phyloP scores from a whole-genome alignment of 2,113 vertebrate genomes.

The Poicephalus meyeri region DNA sequence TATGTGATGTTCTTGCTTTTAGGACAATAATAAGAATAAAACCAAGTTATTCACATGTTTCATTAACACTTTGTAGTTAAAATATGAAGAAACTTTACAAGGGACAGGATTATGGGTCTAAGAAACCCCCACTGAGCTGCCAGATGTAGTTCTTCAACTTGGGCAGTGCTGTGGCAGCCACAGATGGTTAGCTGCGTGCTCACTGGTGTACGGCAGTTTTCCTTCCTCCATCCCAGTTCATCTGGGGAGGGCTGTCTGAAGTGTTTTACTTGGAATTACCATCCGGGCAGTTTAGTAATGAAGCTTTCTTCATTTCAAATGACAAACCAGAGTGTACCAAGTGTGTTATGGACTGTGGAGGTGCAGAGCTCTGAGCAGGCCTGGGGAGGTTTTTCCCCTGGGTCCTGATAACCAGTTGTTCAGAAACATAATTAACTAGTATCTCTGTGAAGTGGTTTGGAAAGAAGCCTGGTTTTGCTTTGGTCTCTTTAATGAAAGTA shows the following conservation, averaged over 20 bases:
- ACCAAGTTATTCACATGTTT: neutral
- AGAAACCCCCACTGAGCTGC: neutral
- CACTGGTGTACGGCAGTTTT: neutral
- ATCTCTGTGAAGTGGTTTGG: slow-evolving; percentile 48
- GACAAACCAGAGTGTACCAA: neutral
- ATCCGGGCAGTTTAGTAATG: neutral
- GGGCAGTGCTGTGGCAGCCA: neutral
- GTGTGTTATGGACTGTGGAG: neutral
- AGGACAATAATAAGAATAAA: neutral
- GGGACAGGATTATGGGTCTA: neutral
- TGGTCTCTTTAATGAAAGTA: neutral
- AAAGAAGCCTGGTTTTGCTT: slow-evolving; percentile 4
- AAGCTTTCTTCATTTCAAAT: neutral
- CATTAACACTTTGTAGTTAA: neutral
- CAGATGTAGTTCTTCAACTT: neutral
- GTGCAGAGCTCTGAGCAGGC: neutral
- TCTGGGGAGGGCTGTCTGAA: neutral
- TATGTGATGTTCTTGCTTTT: neutral
- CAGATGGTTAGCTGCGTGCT: neutral
- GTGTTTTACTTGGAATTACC: neutral
- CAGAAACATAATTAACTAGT: neutral
- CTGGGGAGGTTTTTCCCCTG: rapidly evolving
- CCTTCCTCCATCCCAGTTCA: neutral
- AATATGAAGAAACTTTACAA: neutral
- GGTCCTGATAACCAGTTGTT: neutral